Base-by-base conservation (phyloP, 1,140 invertebrate species). In the Leptinotarsa lineolata region DNA sequence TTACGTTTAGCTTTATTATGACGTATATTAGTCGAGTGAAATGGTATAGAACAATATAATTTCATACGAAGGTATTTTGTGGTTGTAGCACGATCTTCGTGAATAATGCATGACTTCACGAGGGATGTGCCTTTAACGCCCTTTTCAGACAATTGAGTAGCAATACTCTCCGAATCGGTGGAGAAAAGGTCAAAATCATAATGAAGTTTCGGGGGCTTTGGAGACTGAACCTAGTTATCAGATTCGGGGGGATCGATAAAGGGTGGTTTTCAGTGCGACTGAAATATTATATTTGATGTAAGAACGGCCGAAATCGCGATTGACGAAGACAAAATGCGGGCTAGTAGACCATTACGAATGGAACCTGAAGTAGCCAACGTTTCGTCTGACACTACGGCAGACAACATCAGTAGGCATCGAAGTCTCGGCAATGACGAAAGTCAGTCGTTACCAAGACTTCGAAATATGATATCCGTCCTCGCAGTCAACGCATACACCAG, bases 11-110 rank as follows among this genome's bases (percentile, higher is more conserved):
- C n/a, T 54, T 54, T 54, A 54, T 54, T 54, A 54, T 54, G 48
- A 16, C 48, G 15, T 54, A 54, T 16, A 54, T 54, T 18, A 54
- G 48, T 18, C 6, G 15, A 54, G 48, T 54, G 48, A 54, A 54
- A 54, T 54, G 48, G 48, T 54, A 54, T 54, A 54, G 48, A 54
- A 54, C 48, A 54, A 54, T 54, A 54, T 54, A 54, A 54, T 54
- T 54, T 54, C 48, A 54, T 54, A 54, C 48, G n/a, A 54, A 54
- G 48, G 48, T 18, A 54, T 54, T 54, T 54, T 54, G 48, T 16
- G n/a, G 48, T 18, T 4, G n/a, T 54, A 18, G 48, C 48, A n/a
- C n/a, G 48, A 4, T 16, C 16, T n/a, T 54, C 48, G n/a, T 54
- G 48, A 54, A 54, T 54, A 54, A 54, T 54, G 16, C 48, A 54